phyloP scores from a whole-genome alignment of 2,797 vertebrate species.

The Propithecus deckenii region DNA sequence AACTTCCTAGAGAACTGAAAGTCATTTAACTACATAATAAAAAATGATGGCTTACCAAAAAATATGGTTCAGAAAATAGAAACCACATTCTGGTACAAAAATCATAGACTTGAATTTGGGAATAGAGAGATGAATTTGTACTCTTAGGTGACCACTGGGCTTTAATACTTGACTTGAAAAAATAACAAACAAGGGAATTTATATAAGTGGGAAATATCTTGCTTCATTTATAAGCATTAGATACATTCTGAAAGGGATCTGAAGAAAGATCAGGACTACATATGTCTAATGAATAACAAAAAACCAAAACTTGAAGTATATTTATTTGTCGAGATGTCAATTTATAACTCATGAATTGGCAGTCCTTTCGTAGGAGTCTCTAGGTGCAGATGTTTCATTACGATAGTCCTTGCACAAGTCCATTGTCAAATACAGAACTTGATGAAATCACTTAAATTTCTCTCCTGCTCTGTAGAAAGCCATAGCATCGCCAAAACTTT shows the following conservation, averaged over 20 bases:
- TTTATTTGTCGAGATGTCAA: background rate
- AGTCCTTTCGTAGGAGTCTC: background rate
- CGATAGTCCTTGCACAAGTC: background rate
- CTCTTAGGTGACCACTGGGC: background rate
- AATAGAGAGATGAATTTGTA: background rate
- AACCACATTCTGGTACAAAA: constrained; percentile 27
- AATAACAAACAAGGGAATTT: background rate
- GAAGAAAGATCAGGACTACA: background rate
- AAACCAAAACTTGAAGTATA: background rate
- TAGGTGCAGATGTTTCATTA: background rate
- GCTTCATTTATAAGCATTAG: constrained; percentile 1
- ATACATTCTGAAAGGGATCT: background rate
- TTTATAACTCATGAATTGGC: background rate
- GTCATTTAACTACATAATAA: constrained; percentile 5
- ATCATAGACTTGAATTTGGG: constrained; percentile 8
- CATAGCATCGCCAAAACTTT: background rate
- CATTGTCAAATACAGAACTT: background rate
- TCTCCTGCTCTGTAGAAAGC: background rate
- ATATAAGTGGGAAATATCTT: background rate
- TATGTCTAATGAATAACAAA: background rate
- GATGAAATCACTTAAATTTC: background rate
- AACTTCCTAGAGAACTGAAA: background rate
- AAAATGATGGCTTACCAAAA: background rate
- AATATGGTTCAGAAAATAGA: constrained; percentile 12
- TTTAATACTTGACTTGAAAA: background rate